phyloP scores from a whole-genome alignment of 1,140 invertebrate species.

The Tetragonula clypearis region DNA sequence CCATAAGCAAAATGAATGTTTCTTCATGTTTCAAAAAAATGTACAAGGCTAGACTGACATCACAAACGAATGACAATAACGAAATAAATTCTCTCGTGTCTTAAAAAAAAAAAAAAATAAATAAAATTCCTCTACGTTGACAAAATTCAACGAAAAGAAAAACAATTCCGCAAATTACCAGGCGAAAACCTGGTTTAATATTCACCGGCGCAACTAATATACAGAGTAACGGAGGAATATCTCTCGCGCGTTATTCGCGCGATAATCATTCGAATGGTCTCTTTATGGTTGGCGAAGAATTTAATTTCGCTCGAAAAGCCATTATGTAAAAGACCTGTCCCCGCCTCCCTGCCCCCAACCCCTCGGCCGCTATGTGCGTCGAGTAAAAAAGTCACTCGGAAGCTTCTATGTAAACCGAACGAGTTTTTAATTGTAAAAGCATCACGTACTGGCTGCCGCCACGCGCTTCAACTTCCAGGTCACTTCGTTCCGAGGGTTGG shows the following conservation, averaged over 20 bases:
- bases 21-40: too few relatives aligned
- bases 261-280: slow-evolving; percentile 9
- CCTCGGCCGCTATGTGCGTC: neutral
- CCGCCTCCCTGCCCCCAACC: neutral
- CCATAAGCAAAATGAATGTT: too few relatives aligned
- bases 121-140: neutral
- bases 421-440: slow-evolving; percentile 51
- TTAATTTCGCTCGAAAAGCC: slow-evolving; percentile 41
- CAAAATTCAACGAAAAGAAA: neutral
- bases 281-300: slow-evolving; percentile 27
- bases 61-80: too few relatives aligned
- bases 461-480: slow-evolving; percentile 3
- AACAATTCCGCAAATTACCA: neutral
- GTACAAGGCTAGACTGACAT: too few relatives aligned
- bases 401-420: slow-evolving; percentile 43
- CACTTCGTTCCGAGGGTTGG: slow-evolving; percentile 37
- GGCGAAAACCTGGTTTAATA: neutral
- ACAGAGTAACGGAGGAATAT: neutral
- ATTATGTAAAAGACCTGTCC: slow-evolving; percentile 46
- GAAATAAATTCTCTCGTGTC: neutral
- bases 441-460: slow-evolving; percentile 5
- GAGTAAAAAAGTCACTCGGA: slow-evolving; percentile 20
- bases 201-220: neutral
- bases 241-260: neutral
- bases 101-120: neutral